Evolutionary conservation across 2,888 invertebrate genomes (phyloP).

Genomic region (Caenorhabditis parvicauda): DNA sequence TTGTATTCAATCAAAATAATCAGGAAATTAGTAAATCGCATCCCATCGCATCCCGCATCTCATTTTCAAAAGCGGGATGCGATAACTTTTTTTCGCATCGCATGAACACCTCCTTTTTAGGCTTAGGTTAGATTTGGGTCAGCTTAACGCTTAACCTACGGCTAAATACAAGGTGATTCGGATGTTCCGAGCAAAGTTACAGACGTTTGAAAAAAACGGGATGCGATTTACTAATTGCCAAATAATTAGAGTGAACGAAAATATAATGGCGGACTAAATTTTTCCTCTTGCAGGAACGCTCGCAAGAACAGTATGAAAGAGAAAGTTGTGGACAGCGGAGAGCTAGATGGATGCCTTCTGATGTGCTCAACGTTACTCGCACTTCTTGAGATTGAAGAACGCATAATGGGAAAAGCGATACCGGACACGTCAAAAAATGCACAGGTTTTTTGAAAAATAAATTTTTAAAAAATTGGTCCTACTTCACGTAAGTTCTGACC

Average conservation of each 20-base stretch:
- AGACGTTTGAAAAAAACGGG: too few species aligned
- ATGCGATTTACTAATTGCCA: too few species aligned
- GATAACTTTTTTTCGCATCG: too few species aligned
- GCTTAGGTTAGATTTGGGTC: too few species aligned
- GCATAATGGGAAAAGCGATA: conserved; percentile 33
- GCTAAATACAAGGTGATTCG: conserved; percentile 3
- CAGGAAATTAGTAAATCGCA: too few species aligned
- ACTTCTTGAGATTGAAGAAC: conserved; percentile 34
- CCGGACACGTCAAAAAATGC: conserved; percentile 37
- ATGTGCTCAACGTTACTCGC: conserved; percentile 30
- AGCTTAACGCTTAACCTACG: too few species aligned
- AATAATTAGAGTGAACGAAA: conserved; percentile 3
- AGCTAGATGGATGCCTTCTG: conserved; percentile 25
- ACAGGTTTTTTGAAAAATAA: conserved; percentile 13
- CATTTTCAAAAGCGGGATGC: too few species aligned
- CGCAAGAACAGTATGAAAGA: conserved; percentile 1
- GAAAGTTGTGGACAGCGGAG: conserved; percentile 18
- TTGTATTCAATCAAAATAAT: background rate
- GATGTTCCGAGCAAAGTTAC: too few species aligned
- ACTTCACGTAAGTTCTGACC: background rate
- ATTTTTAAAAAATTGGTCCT: background rate
- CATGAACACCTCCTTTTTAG: too few species aligned
- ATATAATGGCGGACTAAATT: conserved; percentile 1
- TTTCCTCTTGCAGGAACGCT: background rate
- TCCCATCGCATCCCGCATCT: too few species aligned